These are phyloP conservation scores for Haliaeetus leucogaster DNA, from an alignment of 2,113 vertebrate genomes.

Conservation along the genomic window DNA sequence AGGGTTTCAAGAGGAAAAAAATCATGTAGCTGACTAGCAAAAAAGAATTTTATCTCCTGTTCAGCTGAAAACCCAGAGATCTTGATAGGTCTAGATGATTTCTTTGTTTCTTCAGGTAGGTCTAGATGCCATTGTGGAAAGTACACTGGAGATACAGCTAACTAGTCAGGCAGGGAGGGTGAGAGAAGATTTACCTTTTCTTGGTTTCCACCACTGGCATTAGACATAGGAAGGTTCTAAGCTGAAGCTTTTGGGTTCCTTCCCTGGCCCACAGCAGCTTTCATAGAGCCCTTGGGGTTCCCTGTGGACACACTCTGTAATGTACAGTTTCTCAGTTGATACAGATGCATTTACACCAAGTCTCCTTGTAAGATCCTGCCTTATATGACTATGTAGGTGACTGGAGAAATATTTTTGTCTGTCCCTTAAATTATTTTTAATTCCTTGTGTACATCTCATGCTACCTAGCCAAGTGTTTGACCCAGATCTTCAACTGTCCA, in stretches of 20 bases:
- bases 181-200: not conserved
- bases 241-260: not conserved
- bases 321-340: not conserved
- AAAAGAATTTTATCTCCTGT: not conserved
- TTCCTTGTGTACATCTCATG: not conserved
- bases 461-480: not conserved
- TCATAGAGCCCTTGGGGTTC: not conserved
- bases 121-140: not conserved
- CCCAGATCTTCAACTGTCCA: not conserved
- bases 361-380: not conserved
- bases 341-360: not conserved
- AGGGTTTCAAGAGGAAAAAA: not conserved
- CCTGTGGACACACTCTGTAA: accelerated
- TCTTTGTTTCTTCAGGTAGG: not conserved
- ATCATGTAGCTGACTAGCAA: not conserved
- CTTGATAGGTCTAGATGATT: not conserved
- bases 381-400: not conserved
- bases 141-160: not conserved
- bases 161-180: not conserved
- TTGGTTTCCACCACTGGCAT: not conserved
- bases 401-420: not conserved
- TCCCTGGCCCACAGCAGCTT: not conserved
- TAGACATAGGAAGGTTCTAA: not conserved
- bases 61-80: not conserved
- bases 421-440: not conserved